A percentile compares a stretch with the other conserved stretches of the same genome.
Conservation (phyloP, 2,113 vertebrate species). For the Emberiza fucata region DNA sequence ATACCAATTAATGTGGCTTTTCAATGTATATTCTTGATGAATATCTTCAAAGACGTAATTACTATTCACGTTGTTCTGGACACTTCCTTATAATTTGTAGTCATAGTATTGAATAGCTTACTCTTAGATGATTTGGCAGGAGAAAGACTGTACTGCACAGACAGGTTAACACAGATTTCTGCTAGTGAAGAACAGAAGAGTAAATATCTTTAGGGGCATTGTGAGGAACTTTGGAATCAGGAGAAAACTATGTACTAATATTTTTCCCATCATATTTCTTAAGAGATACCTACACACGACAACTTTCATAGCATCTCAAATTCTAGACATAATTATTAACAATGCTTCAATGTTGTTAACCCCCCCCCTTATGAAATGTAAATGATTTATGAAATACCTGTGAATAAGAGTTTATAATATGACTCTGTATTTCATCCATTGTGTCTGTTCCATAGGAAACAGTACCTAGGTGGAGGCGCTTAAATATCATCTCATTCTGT, state of each 20-base stretch:
- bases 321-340: neutral
- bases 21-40: neutral
- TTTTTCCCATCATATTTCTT: neutral
- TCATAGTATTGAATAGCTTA: neutral
- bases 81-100: neutral
- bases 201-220: neutral
- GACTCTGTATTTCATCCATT: conserved; percentile 97
- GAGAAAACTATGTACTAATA: neutral
- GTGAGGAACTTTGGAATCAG: neutral
- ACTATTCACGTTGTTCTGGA: neutral
- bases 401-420: conserved; percentile 81
- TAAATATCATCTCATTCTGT: conserved; percentile 97
- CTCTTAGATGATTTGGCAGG: neutral
- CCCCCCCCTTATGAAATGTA: neutral
- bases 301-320: neutral
- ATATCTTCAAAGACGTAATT: neutral
- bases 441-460: conserved; percentile 96
- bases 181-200: neutral
- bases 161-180: neutral
- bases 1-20: neutral
- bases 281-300: neutral
- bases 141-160: neutral
- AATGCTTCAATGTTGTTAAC: neutral
- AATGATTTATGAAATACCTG: conserved; percentile 74
- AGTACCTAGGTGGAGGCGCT: conserved; percentile 93